A percentile compares a stretch with the other conserved stretches of the same genome.
phyloP scores from a whole-genome alignment of 2,888 invertebrate genomes.

The Mythimna lalbum region DNA sequence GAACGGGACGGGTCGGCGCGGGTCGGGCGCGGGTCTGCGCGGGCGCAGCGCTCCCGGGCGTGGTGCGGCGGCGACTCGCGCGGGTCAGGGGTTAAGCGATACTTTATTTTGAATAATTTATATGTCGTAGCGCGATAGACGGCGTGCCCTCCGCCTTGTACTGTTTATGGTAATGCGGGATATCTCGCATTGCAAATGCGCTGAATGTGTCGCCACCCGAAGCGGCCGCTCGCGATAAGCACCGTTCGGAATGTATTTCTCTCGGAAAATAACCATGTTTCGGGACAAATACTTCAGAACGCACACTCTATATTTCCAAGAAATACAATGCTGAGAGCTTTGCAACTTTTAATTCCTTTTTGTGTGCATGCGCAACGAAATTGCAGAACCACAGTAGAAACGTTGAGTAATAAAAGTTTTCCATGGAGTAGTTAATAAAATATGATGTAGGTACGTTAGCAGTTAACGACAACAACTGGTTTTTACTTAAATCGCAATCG shows the following conservation, averaged over 20 bases:
- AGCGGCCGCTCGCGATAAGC: slow-evolving; percentile 83
- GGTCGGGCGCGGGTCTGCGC: slow-evolving; percentile 30
- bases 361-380: slow-evolving; percentile 9
- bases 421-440: slow-evolving; percentile 55
- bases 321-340: slow-evolving; percentile 47
- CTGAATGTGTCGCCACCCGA: slow-evolving; percentile 88
- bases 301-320: slow-evolving; percentile 65
- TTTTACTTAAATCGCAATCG: slow-evolving; percentile 73
- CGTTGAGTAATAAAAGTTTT: slow-evolving; percentile 31
- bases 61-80: slow-evolving; percentile 67
- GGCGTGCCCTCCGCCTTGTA: slow-evolving; percentile 89
- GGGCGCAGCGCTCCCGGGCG: slow-evolving; percentile 62
- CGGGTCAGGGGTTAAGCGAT: slow-evolving; percentile 89
- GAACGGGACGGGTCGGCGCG: slow-evolving; percentile 33
- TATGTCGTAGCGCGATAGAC: slow-evolving; percentile 90
- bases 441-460: slow-evolving; percentile 45
- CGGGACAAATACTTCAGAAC: slow-evolving; percentile 74
- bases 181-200: slow-evolving; percentile 90
- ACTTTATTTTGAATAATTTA: slow-evolving; percentile 91
- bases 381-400: slow-evolving; percentile 22
- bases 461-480: slow-evolving; percentile 59
- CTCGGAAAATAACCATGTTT: slow-evolving; percentile 76
- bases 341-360: slow-evolving; percentile 29
- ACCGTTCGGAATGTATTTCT: slow-evolving; percentile 79
- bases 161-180: slow-evolving; percentile 90